Conservation (phyloP, 2,888 invertebrate species). For the Bedellia somnulentella region DNA sequence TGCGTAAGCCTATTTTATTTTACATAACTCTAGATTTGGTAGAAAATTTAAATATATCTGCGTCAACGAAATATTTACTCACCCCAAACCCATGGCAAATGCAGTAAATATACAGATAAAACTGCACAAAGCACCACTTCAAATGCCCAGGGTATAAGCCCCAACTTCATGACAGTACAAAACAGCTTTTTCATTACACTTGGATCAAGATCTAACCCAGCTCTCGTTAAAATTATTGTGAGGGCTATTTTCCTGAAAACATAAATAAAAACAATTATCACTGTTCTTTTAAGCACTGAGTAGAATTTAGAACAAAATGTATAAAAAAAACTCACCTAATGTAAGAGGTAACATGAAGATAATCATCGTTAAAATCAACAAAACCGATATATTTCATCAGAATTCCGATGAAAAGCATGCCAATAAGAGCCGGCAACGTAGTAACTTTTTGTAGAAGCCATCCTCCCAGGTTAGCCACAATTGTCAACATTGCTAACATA, state of each 20-base stretch:
- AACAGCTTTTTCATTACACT: slow-evolving; percentile 81
- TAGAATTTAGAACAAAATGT: background rate
- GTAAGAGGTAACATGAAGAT: slow-evolving; percentile 67
- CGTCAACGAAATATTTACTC: too few species aligned
- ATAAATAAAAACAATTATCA: background rate
- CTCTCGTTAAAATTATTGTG: slow-evolving; percentile 88
- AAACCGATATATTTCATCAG: slow-evolving; percentile 71
- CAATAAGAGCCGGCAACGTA: slow-evolving; percentile 81
- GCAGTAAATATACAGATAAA: slow-evolving; percentile 71
- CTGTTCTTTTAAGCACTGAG: background rate
- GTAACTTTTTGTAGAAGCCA: slow-evolving; percentile 75
- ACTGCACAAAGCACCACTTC: slow-evolving; percentile 75
- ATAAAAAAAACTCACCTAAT: slow-evolving; percentile 57
- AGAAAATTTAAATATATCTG: too few species aligned
- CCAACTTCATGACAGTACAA: slow-evolving; percentile 80
- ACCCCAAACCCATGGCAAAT: slow-evolving; percentile 83
- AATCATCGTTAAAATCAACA: slow-evolving; percentile 69
- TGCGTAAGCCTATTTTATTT: too few species aligned
- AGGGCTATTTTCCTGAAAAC: slow-evolving; percentile 82
- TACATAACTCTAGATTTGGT: too few species aligned
- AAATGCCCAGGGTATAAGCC: slow-evolving; percentile 82
- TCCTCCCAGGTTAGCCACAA: slow-evolving; percentile 81
- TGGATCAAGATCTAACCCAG: slow-evolving; percentile 92
- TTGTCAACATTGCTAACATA: slow-evolving; percentile 71
- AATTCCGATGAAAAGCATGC: slow-evolving; percentile 84